Evolutionary conservation across 2,113 vertebrate species (phyloP), one percentile per base, ranked within the genome.

Genomic region (Oostethus manadensis): DNA sequence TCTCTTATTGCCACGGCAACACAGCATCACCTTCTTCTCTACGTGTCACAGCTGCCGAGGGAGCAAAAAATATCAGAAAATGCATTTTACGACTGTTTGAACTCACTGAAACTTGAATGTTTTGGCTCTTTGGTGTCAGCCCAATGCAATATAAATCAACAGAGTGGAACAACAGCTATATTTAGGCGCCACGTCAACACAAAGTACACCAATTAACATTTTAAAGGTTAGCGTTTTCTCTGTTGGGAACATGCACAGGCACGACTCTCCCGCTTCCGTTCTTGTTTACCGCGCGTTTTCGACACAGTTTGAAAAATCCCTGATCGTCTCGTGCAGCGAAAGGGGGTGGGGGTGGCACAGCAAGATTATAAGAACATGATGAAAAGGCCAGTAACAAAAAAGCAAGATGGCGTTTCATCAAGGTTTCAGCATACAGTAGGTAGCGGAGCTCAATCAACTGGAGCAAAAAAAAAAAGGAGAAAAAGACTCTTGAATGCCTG

Each of bases 291-390:
- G 66, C 68, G 69, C 61, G 71, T 73, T 47, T 71, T 63, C 82
- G 74, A 81, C 76, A 75, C 71, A 73, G 66, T 82, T 73, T 61
- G 76, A 47, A 62, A 59, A 66, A 76, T 76, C 56, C 49, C 38
- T 43, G 42, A 68, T 76, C 70, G 81, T 84, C 71, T 76, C 47
- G 72, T 20, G 26, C 67, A 69, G 64, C 66, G 48, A 26, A 21
- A 44, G 59, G 49, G 16, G 51, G 29, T 6, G 53, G 17, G 9
- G 1, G 20, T 8, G 20, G n/a, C 18, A 33, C 10, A 50, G 56
- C 40, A 65, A 74, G 67, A 80, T 82, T 73, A 76, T 63, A 55
- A 80, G 62, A 80, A 70, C 78, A 80, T 81, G 56, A 85, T 81
- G 81, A 83, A 86, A 85, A 83, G 59, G 26, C 0, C 26, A 61